phyloP scores from a whole-genome alignment of 2,888 invertebrate species.

The Cosmorhoe ocellata region DNA sequence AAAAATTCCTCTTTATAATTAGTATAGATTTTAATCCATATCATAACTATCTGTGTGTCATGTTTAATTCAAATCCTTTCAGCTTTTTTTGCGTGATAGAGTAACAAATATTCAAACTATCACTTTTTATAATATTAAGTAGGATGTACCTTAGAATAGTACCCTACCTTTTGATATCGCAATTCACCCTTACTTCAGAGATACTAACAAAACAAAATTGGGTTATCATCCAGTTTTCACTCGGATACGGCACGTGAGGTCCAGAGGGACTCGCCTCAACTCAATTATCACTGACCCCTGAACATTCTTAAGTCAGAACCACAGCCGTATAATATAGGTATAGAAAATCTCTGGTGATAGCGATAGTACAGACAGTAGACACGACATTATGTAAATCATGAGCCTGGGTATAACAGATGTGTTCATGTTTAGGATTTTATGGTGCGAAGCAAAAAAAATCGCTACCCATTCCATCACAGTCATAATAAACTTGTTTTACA shows the following conservation, averaged over 20 bases:
- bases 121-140: no score
- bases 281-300: conserved; percentile 64
- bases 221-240: conserved; percentile 28
- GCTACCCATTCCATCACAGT: neutral
- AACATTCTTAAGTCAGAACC: conserved; percentile 42
- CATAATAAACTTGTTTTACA: conserved; percentile 5
- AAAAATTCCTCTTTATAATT: no score
- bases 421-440: no score
- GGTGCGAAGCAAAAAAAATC: neutral
- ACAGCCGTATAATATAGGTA: neutral
- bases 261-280: conserved; percentile 34
- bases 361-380: no score
- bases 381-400: neutral
- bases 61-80: no score
- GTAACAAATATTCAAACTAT: no score
- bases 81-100: no score
- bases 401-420: neutral
- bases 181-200: neutral
- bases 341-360: no score
- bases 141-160: no score
- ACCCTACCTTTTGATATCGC: no score
- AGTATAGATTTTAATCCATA: no score
- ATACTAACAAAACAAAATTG: conserved; percentile 5
- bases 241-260: conserved; percentile 22
- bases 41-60: no score